Evolutionary conservation across 2,888 invertebrate genomes (phyloP).

Genomic region (Ormyrus rosae): DNA sequence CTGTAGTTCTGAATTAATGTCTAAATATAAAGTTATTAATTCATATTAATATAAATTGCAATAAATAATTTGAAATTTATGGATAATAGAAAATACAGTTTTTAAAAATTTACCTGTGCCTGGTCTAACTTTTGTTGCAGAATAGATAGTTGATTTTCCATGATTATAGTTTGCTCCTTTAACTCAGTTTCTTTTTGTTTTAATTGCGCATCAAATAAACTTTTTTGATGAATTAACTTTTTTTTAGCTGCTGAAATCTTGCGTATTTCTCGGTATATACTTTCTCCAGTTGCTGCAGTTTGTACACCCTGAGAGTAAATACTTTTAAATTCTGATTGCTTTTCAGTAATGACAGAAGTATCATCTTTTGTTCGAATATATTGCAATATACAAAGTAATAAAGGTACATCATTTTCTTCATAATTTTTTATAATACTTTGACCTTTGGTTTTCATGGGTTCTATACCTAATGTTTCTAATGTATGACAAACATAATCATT

Average conservation of each 20-base stretch:
- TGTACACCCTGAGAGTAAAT: conserved; percentile 54
- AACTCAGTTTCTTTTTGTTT: conserved; percentile 66
- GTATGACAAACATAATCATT: conserved; percentile 70
- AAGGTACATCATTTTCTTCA: conserved; percentile 63
- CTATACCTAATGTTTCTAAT: conserved; percentile 71
- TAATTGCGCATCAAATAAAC: conserved; percentile 65
- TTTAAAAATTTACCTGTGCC: conserved; percentile 64
- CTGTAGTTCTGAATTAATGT: conserved; percentile 64
- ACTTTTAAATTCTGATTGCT: conserved; percentile 10
- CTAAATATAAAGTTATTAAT: conserved; percentile 59
- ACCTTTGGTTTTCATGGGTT: conserved; percentile 64
- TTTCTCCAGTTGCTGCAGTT: conserved; percentile 49
- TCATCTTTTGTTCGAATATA: conserved; percentile 59
- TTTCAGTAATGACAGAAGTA: conserved; percentile 22
- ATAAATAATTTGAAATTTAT: conserved; percentile 7
- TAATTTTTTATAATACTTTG: conserved; percentile 68
- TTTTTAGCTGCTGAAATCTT: conserved; percentile 62
- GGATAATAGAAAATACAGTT: conserved; percentile 8
- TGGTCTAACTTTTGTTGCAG: conserved; percentile 68
- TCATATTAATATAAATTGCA: conserved; percentile 18
- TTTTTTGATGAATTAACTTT: conserved; percentile 68
- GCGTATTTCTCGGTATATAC: conserved; percentile 47
- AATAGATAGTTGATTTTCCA: conserved; percentile 66
- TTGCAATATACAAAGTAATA: conserved; percentile 70
- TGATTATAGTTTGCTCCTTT: conserved; percentile 64